These are phyloP conservation scores for Stenotaenia linearis DNA, from an alignment of 2,888 invertebrate genomes.

Conservation along the genomic window DNA sequence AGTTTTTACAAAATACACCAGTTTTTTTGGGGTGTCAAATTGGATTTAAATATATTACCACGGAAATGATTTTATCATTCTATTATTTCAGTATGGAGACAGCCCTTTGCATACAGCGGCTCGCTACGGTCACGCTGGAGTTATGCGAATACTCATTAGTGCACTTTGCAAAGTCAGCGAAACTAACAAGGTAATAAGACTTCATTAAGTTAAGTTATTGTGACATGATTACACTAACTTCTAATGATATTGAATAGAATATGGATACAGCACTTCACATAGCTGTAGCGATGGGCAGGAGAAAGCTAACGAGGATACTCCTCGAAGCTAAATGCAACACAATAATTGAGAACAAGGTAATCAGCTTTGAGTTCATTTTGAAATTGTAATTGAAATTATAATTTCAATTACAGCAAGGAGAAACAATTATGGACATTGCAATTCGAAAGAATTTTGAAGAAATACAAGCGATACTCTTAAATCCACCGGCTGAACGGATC, in stretches of 20 bases:
- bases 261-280: slow-evolving; percentile 93
- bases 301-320: slow-evolving; percentile 83
- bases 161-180: slow-evolving; percentile 79
- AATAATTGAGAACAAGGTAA: slow-evolving; percentile 64
- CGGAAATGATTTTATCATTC: too few species aligned
- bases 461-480: slow-evolving; percentile 69
- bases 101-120: slow-evolving; percentile 91
- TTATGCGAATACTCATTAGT: slow-evolving; percentile 85
- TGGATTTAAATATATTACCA: too few species aligned
- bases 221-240: neutral
- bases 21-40: too few species aligned
- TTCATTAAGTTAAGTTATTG: neutral
- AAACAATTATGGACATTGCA: slow-evolving; percentile 85
- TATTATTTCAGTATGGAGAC: slow-evolving; percentile 75
- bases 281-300: slow-evolving; percentile 84
- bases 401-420: slow-evolving; percentile 59
- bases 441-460: slow-evolving; percentile 76
- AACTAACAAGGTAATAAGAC: slow-evolving; percentile 66
- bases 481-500: slow-evolving; percentile 44
- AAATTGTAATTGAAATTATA: neutral
- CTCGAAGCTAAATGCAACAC: slow-evolving; percentile 77
- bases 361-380: too few species aligned
- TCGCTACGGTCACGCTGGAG: slow-evolving; percentile 93
- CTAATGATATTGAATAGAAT: slow-evolving; percentile 54
- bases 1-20: too few species aligned